Evolutionary conservation across 2,888 invertebrate species (phyloP).

Genomic region (Tenodera sinensis): DNA sequence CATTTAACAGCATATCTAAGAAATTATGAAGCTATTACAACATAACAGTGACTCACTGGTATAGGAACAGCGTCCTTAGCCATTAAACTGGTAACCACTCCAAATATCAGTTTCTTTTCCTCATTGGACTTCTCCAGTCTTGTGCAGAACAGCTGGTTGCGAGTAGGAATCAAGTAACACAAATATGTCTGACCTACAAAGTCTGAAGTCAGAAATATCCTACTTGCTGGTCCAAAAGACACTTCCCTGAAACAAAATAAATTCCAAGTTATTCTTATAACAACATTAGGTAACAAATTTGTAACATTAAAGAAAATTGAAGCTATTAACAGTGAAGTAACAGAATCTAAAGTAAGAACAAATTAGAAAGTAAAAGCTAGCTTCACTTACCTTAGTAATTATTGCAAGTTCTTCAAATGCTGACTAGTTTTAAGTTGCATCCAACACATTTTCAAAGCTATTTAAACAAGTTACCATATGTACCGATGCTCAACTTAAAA

Average conservation of each 20-base stretch:
- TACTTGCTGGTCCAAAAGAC: constrained; percentile 57
- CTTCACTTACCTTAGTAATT: too few relatives aligned
- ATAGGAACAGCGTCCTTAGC: constrained; percentile 83
- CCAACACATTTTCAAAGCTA: too few relatives aligned
- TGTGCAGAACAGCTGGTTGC: constrained; percentile 64
- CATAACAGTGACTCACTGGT: constrained; percentile 52
- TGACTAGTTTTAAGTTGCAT: too few relatives aligned
- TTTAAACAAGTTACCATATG: too few relatives aligned
- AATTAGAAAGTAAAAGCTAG: too few relatives aligned
- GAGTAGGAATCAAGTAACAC: constrained; percentile 67
- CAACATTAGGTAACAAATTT: neutral
- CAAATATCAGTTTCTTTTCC: constrained; percentile 67
- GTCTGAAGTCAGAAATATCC: constrained; percentile 82
- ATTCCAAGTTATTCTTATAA: neutral
- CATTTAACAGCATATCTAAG: too few relatives aligned
- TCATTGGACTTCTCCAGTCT: constrained; percentile 62
- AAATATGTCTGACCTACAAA: constrained; percentile 79
- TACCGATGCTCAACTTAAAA: too few relatives aligned
- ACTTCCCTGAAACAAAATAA: constrained; percentile 44
- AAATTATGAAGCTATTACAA: neutral
- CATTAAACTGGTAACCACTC: constrained; percentile 63
- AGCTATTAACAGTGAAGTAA: too few relatives aligned
- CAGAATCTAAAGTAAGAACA: too few relatives aligned
- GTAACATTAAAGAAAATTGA: too few relatives aligned
- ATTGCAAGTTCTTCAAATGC: too few relatives aligned